A percentile compares a stretch with the other conserved stretches of the same genome.
These are phyloP conservation scores for Ypsolopha sequella DNA, from an alignment of 2,888 invertebrate species.

Conservation along the genomic window DNA sequence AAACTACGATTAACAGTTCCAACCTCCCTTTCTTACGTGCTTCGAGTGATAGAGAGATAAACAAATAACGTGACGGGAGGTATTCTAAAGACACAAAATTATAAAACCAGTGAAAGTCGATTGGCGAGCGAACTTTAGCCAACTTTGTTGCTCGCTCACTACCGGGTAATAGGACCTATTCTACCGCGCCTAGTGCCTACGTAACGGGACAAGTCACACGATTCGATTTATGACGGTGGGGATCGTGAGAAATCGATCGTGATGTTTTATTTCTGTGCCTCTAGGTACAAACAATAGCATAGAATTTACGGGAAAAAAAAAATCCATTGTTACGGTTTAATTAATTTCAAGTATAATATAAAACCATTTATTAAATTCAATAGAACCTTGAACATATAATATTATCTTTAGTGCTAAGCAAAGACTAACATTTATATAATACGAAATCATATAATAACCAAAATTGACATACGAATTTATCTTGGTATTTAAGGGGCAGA, in stretches of 20 bases:
- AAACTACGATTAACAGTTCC: neutral
- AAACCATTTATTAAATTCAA: too few species aligned
- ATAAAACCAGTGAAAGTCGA: conserved; percentile 3
- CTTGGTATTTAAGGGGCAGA: too few species aligned
- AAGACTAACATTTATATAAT: too few species aligned
- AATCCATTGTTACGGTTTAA: neutral
- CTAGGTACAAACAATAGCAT: neutral
- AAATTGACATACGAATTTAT: too few species aligned
- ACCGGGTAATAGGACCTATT: neutral
- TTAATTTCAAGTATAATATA: too few species aligned
- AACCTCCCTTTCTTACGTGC: neutral
- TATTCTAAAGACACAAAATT: neutral
- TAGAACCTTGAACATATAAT: too few species aligned
- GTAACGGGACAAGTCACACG: neutral
- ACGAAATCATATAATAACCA: too few species aligned
- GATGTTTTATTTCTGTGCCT: neutral
- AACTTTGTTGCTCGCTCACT: conserved; percentile 1
- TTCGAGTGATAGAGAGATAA: neutral
- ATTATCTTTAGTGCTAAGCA: too few species aligned
- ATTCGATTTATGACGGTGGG: conserved; percentile 2
- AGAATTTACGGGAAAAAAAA: neutral
- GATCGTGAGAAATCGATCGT: conserved; percentile 5
- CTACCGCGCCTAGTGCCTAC: too few species aligned
- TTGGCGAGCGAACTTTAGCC: conserved; percentile 5
- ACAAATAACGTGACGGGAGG: neutral